Evolutionary conservation across 2,888 invertebrate species (phyloP).

Genomic region (Sepioteuthis lessoniana): DNA sequence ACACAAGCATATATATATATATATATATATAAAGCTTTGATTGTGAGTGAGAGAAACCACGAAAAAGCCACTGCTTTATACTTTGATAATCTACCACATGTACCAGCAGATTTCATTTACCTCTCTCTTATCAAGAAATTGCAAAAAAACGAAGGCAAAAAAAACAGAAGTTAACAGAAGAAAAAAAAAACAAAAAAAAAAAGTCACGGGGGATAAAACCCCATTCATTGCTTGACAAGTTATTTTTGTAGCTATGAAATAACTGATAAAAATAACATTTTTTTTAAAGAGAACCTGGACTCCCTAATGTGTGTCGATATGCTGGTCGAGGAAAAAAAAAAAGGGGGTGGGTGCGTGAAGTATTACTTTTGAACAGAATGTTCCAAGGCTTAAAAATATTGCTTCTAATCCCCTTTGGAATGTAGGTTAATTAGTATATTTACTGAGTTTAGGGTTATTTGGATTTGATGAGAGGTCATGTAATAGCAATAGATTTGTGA

Average conservation of each 20-base stretch:
- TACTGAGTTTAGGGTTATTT: neutral
- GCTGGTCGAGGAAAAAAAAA: too few relatives aligned
- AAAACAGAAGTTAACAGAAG: neutral
- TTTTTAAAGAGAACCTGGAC: neutral
- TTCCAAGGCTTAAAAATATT: neutral
- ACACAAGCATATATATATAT: too few relatives aligned
- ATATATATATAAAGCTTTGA: neutral
- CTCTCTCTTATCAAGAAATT: neutral
- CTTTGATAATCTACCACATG: neutral
- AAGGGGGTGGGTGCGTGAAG: neutral
- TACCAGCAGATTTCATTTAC: neutral
- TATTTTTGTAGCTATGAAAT: neutral
- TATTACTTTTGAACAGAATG: neutral
- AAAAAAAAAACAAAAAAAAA: neutral
- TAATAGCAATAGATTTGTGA: too few relatives aligned
- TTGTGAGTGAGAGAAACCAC: neutral
- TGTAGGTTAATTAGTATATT: neutral
- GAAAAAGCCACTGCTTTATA: neutral
- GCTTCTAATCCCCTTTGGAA: neutral
- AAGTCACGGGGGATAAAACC: neutral
- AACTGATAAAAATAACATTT: conserved; percentile 21
- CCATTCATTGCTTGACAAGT: neutral
- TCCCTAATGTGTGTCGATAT: neutral
- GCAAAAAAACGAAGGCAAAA: neutral
- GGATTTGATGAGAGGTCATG: too few relatives aligned